Percentiles rank a stretch among this genome's conserved stretches.
Evolutionary conservation across 2,113 vertebrate genomes (phyloP).

Genomic region (Orthonyx spaldingii): DNA sequence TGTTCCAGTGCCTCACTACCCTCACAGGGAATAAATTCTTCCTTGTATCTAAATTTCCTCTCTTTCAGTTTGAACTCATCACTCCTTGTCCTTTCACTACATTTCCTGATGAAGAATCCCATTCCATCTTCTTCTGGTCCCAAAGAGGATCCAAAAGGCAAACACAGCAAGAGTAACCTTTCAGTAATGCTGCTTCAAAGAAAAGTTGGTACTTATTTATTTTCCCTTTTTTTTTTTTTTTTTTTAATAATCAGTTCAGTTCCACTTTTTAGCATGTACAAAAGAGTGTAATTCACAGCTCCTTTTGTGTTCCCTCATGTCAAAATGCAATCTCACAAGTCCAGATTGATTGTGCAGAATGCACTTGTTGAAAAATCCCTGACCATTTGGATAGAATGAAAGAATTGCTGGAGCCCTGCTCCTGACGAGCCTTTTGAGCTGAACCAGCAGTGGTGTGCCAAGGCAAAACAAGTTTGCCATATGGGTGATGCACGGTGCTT

Average conservation of each 20-base stretch:
- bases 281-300: not conserved
- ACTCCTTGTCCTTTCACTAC: not conserved
- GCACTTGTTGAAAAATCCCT: not conserved
- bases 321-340: not conserved
- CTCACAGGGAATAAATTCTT: not conserved
- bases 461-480: not conserved
- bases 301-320: not conserved
- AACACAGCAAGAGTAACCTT: not conserved
- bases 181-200: not conserved
- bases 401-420: not conserved
- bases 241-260: not conserved
- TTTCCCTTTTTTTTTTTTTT: not conserved
- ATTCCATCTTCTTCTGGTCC: not conserved
- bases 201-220: not conserved
- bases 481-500: accelerated
- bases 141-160: not conserved
- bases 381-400: not conserved
- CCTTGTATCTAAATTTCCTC: not conserved
- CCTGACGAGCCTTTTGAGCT: not conserved
- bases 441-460: not conserved
- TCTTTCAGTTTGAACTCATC: not conserved
- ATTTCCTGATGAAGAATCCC: not conserved
- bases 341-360: not conserved
- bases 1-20: too few species aligned
- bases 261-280: not conserved